Base-by-base conservation (phyloP, 2,888 invertebrate species). In the Anarsia innoxiella region DNA sequence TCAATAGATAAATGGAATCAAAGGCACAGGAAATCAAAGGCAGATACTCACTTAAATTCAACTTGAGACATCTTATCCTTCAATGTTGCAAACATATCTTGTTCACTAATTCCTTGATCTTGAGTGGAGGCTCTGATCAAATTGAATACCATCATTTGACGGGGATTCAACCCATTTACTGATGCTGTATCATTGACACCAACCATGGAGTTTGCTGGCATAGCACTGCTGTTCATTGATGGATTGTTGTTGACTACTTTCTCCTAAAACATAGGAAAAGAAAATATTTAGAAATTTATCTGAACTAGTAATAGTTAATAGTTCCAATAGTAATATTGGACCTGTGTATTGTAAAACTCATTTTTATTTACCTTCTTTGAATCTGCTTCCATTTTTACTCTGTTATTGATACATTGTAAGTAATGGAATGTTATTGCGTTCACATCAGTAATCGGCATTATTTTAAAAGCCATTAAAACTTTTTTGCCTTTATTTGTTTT, bases 361-460 rank as follows among this genome's bases (percentile, higher is more conserved):
- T n/a, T n/a, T n/a, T n/a, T n/a, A n/a, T 19, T 40, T 66, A 85
- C 86, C 72, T 84, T 84, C 45, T 83, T 84, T 9, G 79, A 77
- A 41, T 80, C 75, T 2, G 74, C 74, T 56, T 86, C 83, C 79
- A 86, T 78, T 60, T 82, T 82, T 0, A 84, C 65, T 51, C 74
- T 84, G 49, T 83, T 85, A 48, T 80, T 71, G 31, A 86, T 83
- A 44, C 85, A 85, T 38, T 83, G 84, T 23, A 86, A 55, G 48
- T 86, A 86, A 48, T 86, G 86, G 57, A 78, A 85, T 58, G 82
- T 85, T n/a, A 86, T 82, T 9, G 69, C 73, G 59, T 86, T 86
- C 1, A 76, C 60, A 67, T 86, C 83, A 26, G 67, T 76, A 25
- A 86, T 47, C 9, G 79, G 83, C 46, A 68, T 69, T 44, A 86